Conservation (phyloP, 2,113 vertebrate genomes). For the Campylomormyrus tamandua region DNA sequence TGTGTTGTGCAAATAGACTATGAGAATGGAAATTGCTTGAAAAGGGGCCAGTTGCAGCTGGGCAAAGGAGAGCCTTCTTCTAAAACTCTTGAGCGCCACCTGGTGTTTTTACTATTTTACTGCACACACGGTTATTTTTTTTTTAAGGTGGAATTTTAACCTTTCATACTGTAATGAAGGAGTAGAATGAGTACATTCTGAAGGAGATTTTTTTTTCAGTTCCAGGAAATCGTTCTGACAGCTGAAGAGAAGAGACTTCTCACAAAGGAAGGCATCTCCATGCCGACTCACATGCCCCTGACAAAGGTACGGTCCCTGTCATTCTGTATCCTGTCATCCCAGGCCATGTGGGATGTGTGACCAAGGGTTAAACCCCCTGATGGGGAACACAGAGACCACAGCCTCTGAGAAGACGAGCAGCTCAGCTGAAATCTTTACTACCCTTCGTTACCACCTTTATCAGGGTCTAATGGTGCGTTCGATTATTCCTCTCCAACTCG, state of each 20-base stretch:
- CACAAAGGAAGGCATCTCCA: slow-evolving; percentile 68
- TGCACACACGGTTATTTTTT: background rate
- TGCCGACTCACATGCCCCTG: slow-evolving; percentile 70
- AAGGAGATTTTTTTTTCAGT: slow-evolving; percentile 29
- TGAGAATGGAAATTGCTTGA: background rate
- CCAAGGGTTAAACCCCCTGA: background rate
- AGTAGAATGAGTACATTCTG: background rate
- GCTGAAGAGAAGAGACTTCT: slow-evolving; percentile 77
- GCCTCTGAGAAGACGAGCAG: background rate
- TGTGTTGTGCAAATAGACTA: background rate
- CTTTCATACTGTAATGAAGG: background rate
- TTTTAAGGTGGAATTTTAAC: background rate
- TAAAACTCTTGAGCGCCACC: background rate
- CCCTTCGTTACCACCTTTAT: background rate
- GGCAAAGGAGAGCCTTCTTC: background rate
- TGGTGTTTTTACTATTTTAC: background rate
- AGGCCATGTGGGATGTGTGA: background rate
- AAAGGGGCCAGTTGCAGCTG: background rate
- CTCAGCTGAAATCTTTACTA: background rate
- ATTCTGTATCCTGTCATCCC: background rate
- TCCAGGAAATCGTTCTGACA: slow-evolving; percentile 67
- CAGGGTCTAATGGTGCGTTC: background rate
- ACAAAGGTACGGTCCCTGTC: slow-evolving; percentile 67
- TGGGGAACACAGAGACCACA: background rate
- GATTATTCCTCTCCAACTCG: no score